These are phyloP conservation scores for Sphinx pinastri DNA, from an alignment of 2,888 invertebrate species.

Conservation along the genomic window DNA sequence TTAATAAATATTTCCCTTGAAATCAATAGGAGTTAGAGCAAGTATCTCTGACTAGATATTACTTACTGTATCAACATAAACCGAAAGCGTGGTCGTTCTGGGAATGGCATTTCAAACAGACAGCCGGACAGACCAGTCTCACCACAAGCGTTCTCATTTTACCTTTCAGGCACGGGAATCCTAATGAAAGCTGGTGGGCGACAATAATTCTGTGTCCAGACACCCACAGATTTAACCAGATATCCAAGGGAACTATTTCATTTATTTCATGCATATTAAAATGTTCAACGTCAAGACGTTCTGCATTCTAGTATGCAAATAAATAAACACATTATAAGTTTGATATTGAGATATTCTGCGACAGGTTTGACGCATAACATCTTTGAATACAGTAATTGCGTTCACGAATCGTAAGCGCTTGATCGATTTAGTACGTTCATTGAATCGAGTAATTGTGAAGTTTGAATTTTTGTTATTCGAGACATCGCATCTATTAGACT, in stretches of 20 bases:
- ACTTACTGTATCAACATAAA: neutral
- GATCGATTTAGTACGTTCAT: conserved; percentile 67
- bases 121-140: conserved; percentile 3
- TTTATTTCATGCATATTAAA: conserved; percentile 30
- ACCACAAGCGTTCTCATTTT: conserved; percentile 11
- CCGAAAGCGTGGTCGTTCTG: neutral
- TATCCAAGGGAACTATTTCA: conserved; percentile 11
- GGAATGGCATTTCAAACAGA: neutral
- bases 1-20: neutral
- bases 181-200: conserved; percentile 16
- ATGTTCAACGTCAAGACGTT: conserved; percentile 46
- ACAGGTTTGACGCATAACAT: neutral
- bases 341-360: conserved; percentile 1
- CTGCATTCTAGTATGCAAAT: conserved; percentile 22
- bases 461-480: conserved; percentile 56
- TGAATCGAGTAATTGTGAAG: conserved; percentile 69
- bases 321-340: neutral
- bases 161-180: neutral
- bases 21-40: neutral
- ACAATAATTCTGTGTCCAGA: conserved; percentile 11
- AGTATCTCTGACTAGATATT: too few species aligned
- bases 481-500: conserved; percentile 54
- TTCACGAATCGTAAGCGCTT: conserved; percentile 58
- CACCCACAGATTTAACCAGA: conserved; percentile 12
- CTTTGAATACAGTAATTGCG: neutral